Evolutionary conservation across 2,888 invertebrate species (phyloP).

Genomic region (Paralinhomoeus sp.): DNA sequence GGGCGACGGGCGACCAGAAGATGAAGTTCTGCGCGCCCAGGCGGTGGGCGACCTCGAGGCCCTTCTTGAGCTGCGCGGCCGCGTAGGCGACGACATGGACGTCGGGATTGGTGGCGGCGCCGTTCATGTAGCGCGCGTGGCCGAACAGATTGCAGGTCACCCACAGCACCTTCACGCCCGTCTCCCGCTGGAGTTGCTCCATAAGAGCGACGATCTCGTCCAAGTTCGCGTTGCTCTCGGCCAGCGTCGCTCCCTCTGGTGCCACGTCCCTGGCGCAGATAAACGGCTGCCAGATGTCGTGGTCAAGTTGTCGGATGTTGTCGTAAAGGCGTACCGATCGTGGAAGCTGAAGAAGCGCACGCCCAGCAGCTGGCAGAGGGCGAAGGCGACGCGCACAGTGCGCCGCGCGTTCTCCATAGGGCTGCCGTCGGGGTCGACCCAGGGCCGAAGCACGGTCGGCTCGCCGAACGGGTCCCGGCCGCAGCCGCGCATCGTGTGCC

Average conservation of each 20-base stretch:
- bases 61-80: conserved; percentile 40
- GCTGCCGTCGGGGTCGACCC: conserved; percentile 38
- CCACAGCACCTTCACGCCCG: conserved; percentile 40
- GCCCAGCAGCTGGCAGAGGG: conserved; percentile 39
- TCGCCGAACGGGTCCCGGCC: conserved; percentile 32
- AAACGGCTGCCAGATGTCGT: too few species aligned
- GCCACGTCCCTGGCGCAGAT: conserved; percentile 34
- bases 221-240: conserved; percentile 36
- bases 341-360: conserved; percentile 42
- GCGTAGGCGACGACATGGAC: conserved; percentile 38
- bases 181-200: conserved; percentile 35
- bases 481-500: conserved; percentile 32
- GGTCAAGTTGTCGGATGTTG: too few species aligned
- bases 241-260: conserved; percentile 35
- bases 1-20: too few species aligned
- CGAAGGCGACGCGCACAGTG: conserved; percentile 39
- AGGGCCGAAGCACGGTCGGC: conserved; percentile 31
- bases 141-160: conserved; percentile 41
- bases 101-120: conserved; percentile 40
- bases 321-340: conserved; percentile 29
- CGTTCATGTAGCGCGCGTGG: conserved; percentile 39
- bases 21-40: conserved; percentile 40
- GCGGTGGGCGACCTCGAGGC: conserved; percentile 39
- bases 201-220: conserved; percentile 39
- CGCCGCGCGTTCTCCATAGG: conserved; percentile 37